Conservation (phyloP, 2,113 vertebrate genomes). For the Eolophus roseicapilla region DNA sequence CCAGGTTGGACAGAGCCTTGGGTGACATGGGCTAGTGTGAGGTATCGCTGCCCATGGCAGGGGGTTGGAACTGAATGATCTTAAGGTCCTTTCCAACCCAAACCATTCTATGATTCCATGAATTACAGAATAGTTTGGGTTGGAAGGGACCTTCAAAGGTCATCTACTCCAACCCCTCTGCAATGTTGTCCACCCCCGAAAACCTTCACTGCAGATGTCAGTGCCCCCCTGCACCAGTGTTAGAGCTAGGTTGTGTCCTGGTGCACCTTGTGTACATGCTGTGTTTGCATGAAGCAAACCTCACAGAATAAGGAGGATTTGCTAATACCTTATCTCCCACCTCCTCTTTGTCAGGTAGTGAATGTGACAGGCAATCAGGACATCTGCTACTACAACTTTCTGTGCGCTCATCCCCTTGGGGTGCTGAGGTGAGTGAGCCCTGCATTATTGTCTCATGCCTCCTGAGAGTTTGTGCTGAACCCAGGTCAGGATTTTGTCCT, state of each 20-base stretch:
- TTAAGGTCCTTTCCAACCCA: background rate
- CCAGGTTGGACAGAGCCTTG: background rate
- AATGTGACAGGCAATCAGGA: slow-evolving; percentile 83
- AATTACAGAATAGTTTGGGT: background rate
- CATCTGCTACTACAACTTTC: slow-evolving; percentile 86
- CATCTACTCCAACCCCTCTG: background rate
- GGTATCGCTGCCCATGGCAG: background rate
- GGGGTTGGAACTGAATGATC: background rate
- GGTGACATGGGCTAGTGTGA: background rate
- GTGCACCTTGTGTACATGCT: background rate
- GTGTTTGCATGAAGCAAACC: background rate
- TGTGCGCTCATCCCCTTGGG: slow-evolving; percentile 80
- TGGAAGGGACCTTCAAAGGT: background rate
- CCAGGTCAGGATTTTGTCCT: background rate
- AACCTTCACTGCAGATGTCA: background rate
- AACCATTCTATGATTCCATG: background rate
- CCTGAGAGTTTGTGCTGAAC: background rate
- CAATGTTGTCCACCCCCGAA: background rate
- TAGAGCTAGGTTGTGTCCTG: background rate
- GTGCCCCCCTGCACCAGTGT: background rate
- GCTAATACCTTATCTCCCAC: background rate
- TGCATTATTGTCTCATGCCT: background rate
- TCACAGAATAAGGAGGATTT: background rate
- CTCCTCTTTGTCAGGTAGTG: slow-evolving; percentile 71
- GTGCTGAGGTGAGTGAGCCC: slow-evolving; percentile 74